phyloP scores from a whole-genome alignment of 1,140 invertebrate genomes.

The Drosophila seguyi region DNA sequence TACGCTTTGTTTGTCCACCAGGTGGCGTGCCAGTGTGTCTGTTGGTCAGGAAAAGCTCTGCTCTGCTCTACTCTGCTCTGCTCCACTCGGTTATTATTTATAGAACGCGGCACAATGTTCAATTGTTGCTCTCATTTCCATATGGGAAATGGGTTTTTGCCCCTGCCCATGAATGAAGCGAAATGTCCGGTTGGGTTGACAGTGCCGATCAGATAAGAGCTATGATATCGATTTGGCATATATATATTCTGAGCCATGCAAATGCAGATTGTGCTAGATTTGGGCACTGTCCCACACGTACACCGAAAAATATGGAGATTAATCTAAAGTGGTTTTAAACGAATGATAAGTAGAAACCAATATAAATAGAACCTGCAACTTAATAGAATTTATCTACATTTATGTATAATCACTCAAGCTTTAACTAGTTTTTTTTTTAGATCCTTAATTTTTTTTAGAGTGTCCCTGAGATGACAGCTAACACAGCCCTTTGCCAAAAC shows the following conservation, averaged over 20 bases:
- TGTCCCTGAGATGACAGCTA: slow-evolving; percentile 11
- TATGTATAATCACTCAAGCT: too few relatives aligned
- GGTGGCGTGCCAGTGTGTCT: slow-evolving; percentile 53
- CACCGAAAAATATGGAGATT: not conserved
- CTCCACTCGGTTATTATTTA: slow-evolving; percentile 41
- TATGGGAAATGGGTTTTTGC: slow-evolving; percentile 33
- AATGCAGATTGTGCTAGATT: slow-evolving; percentile 26
- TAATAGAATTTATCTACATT: too few relatives aligned
- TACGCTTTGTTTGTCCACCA: slow-evolving; percentile 54
- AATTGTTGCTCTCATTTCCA: slow-evolving; percentile 56
- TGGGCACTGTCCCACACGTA: slow-evolving; percentile 4
- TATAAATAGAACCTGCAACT: not conserved
- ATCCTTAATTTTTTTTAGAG: not conserved
- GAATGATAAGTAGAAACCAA: fast-evolving
- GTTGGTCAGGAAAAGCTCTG: slow-evolving; percentile 29
- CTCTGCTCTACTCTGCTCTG: slow-evolving; percentile 12
- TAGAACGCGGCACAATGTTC: slow-evolving; percentile 41
- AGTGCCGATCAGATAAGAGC: slow-evolving; percentile 42
- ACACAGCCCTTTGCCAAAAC: slow-evolving; percentile 29
- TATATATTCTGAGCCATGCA: slow-evolving; percentile 24
- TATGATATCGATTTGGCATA: slow-evolving; percentile 33
- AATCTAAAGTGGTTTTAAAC: not conserved
- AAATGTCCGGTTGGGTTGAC: slow-evolving; percentile 41
- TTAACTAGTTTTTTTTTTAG: not conserved
- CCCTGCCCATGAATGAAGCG: slow-evolving; percentile 38